Conservation (phyloP, 2,888 invertebrate genomes). For the Venustoraphidia nigricollis region DNA sequence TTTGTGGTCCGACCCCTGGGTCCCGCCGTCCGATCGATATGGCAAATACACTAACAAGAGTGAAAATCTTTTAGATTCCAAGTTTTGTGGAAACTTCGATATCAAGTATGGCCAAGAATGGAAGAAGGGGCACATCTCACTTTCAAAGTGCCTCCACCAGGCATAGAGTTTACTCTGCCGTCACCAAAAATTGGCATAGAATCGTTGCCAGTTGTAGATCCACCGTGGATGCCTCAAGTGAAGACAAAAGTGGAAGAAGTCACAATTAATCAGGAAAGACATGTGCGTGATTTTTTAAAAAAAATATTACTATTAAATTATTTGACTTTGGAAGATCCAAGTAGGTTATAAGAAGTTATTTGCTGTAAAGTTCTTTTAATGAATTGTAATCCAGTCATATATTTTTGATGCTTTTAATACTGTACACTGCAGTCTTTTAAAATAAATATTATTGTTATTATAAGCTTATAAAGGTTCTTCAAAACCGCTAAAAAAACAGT, state of each 20-base stretch:
- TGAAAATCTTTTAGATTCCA: conserved; percentile 47
- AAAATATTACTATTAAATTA: neutral
- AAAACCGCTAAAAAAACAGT: too few species aligned
- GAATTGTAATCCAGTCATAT: too few species aligned
- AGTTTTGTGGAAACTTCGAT: conserved; percentile 90
- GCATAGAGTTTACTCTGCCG: conserved; percentile 96
- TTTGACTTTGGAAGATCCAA: too few species aligned
- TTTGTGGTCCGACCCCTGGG: too few species aligned
- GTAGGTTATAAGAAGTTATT: too few species aligned
- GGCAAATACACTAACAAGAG: too few species aligned
- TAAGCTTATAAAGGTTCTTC: too few species aligned
- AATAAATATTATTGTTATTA: too few species aligned
- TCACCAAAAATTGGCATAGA: conserved; percentile 98
- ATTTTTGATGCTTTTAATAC: too few species aligned
- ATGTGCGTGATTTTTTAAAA: conserved; percentile 40
- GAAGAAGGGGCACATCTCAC: conserved; percentile 91
- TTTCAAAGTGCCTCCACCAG: conserved; percentile 97
- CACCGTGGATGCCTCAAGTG: conserved; percentile 96
- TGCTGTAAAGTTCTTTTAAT: too few species aligned
- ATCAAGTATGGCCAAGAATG: conserved; percentile 99
- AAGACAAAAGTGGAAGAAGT: conserved; percentile 99
- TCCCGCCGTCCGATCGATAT: too few species aligned
- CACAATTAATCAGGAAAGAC: conserved; percentile 92
- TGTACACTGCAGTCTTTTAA: too few species aligned
- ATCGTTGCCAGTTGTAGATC: conserved; percentile 87